phyloP scores from a whole-genome alignment of 2,888 invertebrate genomes.

The Zootermopsis nevadensis region DNA sequence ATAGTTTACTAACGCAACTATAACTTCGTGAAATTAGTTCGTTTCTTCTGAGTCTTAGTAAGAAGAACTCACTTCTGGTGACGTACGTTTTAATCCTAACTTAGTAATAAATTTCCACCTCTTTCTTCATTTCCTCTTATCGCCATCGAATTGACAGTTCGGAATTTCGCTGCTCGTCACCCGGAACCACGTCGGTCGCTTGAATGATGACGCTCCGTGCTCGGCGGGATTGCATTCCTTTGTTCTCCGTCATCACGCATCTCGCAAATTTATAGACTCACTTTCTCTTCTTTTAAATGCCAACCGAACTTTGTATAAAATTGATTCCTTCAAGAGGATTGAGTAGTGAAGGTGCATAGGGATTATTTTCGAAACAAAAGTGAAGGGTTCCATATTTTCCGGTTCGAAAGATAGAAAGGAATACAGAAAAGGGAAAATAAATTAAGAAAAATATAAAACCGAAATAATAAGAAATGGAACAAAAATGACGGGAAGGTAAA shows the following conservation, averaged over 20 bases:
- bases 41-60: too few species aligned
- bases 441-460: too few species aligned
- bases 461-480: too few species aligned
- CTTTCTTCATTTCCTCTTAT: neutral
- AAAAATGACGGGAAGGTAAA: too few species aligned
- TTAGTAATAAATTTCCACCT: neutral
- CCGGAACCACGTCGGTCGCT: neutral
- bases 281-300: neutral
- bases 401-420: too few species aligned
- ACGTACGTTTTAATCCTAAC: neutral
- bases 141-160: conserved; percentile 15
- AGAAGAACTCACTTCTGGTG: neutral
- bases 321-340: neutral
- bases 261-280: neutral
- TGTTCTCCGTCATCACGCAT: neutral
- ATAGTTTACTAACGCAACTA: too few species aligned
- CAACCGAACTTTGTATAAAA: neutral
- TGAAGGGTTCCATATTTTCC: too few species aligned
- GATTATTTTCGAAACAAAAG: too few species aligned
- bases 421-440: too few species aligned
- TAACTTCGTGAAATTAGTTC: too few species aligned
- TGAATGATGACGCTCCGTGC: conserved; percentile 2
- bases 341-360: too few species aligned
- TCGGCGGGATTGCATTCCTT: neutral
- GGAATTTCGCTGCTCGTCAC: conserved; percentile 3